Base-by-base conservation (phyloP, 2,888 invertebrate species). In the Parnassius mnemosyne region DNA sequence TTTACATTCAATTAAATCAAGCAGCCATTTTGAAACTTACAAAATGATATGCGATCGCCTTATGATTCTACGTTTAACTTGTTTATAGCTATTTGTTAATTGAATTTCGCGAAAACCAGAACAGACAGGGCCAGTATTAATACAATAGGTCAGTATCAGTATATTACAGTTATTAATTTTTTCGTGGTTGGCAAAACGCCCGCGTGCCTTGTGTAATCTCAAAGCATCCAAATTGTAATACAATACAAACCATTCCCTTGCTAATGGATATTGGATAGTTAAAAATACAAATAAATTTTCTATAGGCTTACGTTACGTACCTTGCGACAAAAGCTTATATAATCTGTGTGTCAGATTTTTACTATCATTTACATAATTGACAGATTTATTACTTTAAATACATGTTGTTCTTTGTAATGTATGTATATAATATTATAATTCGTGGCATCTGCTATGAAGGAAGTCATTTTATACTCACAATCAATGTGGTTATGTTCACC, bases 121-220 rank as follows among this genome's bases (percentile, higher is more conserved):
- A 20, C 7, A 47, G 49, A 57, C 50, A 43, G 13, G 46, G 43
- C 53, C 53, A 34, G 13, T 61, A 52, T 61, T 51, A 47, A 61
- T 61, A 53, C 49, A 57, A 63, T 58, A 51, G 55, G 50, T 42
- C 55, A 13, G 55, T 63, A 63, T 57, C 56, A 49, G 67, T 67
- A 71, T 69, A 66, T 81, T 73, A 78, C 71, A 75, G 75, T 75
- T 77, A 76, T 79, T 78, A 75, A 54, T 77, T 76, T 76, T 75
- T 78, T 78, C 70, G 62, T 67, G 68, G 61, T 74, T 87, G 87
- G 86, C 84, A 78, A 44, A 60, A 20, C 73, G 85, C 85, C 86
- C 83, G 71, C 64, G 68, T 69, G 70, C 66, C 72, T 74, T 76
- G 75, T 74, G 76, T 76, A 72, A 76, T 80, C 75, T 72, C 70